Conservation (phyloP, 1,140 invertebrate species). For the Formica selysi region DNA sequence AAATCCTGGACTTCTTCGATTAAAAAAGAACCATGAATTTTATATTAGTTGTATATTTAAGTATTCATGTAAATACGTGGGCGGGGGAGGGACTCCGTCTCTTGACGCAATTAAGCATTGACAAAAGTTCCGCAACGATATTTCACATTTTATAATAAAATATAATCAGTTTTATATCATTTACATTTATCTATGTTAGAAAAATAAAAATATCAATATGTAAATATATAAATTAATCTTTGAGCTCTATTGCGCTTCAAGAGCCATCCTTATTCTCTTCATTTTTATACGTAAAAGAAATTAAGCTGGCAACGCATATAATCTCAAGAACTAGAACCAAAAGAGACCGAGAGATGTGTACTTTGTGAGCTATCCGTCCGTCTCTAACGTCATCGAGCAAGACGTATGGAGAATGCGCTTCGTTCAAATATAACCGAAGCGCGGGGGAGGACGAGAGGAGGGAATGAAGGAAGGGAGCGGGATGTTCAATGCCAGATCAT, state of each 20-base stretch:
- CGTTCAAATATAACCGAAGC: constrained; percentile 9
- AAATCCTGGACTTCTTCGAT: no score
- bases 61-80: no score
- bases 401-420: background rate
- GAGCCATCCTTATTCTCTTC: background rate
- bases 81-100: no score
- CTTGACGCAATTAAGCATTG: no score
- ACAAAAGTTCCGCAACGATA: no score
- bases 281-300: background rate
- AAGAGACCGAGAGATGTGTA: background rate
- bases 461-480: background rate
- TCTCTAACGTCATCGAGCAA: constrained; percentile 30
- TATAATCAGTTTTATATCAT: no score
- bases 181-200: no score
- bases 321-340: background rate
- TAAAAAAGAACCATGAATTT: no score
- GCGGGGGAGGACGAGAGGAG: background rate
- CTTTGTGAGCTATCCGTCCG: background rate
- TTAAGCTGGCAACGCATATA: background rate
- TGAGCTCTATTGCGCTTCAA: background rate
- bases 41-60: no score
- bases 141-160: no score
- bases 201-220: no score
- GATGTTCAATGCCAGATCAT: constrained; percentile 22
- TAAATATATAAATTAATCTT: background rate